These are phyloP conservation scores for Dromaius novaehollandiae DNA, from an alignment of 2,113 vertebrate species.

Conservation along the genomic window DNA sequence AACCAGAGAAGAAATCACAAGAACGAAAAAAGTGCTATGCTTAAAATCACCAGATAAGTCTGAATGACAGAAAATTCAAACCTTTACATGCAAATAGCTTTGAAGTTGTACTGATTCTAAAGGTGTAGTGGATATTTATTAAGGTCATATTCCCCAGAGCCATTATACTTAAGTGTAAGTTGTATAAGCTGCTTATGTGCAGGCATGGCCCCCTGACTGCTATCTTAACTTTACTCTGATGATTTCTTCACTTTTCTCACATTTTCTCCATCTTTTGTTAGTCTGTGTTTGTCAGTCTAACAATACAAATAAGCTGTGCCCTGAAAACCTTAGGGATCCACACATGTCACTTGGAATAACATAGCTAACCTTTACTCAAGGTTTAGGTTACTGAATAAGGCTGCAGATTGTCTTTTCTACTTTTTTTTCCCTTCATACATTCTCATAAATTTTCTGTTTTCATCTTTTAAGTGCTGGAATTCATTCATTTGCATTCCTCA, in stretches of 20 bases:
- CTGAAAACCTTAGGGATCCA: not conserved
- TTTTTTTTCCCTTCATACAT: not conserved
- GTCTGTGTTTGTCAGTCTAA: not conserved
- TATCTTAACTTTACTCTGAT: not conserved
- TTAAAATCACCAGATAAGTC: not conserved
- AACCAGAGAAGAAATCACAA: not conserved
- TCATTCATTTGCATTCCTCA: not conserved
- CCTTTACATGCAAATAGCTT: slow-evolving; percentile 1
- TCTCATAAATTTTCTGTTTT: not conserved
- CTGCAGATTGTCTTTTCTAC: not conserved
- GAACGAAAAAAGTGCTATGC: not conserved
- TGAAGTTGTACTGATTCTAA: not conserved
- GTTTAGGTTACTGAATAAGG: not conserved
- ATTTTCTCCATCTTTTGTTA: not conserved
- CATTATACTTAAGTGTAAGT: not conserved
- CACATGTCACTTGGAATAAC: not conserved
- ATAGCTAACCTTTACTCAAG: not conserved
- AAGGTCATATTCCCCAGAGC: not conserved
- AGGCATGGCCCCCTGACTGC: not conserved
- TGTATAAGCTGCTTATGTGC: not conserved
- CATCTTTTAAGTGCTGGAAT: not conserved
- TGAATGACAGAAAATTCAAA: not conserved
- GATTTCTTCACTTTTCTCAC: slow-evolving; percentile 3
- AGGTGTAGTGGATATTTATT: not conserved
- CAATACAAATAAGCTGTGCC: not conserved